phyloP scores from a whole-genome alignment of 2,888 invertebrate genomes.

The Hedya salicella region DNA sequence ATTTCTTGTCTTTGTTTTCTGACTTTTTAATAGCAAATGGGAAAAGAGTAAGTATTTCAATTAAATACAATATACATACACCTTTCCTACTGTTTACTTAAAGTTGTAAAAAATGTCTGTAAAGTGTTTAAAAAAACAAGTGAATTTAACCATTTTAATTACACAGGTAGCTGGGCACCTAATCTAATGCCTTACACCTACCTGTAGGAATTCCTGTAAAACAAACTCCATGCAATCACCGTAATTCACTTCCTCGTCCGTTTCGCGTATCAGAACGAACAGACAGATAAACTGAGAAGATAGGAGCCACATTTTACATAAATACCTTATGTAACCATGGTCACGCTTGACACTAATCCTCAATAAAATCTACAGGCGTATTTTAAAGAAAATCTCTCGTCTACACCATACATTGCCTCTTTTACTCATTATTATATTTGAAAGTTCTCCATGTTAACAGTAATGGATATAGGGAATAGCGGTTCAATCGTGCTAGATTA shows the following conservation, averaged over 20 bases:
- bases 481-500: constrained; percentile 42
- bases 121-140: too few species aligned
- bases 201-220: constrained; percentile 2
- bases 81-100: too few species aligned
- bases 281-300: constrained; percentile 56
- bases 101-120: too few species aligned
- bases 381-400: constrained; percentile 29
- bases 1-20: constrained; percentile 14
- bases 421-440: not conserved
- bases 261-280: constrained; percentile 26
- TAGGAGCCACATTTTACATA: constrained; percentile 69
- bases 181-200: too few species aligned
- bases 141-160: too few species aligned
- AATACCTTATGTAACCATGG: constrained; percentile 72
- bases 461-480: constrained; percentile 49
- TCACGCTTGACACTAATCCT: constrained; percentile 62
- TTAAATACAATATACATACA: too few species aligned
- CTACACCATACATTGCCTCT: constrained; percentile 48
- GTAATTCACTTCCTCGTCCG: constrained; percentile 36
- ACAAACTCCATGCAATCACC: constrained; percentile 15
- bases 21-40: not conserved
- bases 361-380: constrained; percentile 46
- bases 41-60: too few species aligned
- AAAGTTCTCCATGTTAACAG: not conserved
- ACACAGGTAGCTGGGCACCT: too few species aligned